Conservation (phyloP, 1,140 invertebrate genomes). For the Adelges cooleyi region DNA sequence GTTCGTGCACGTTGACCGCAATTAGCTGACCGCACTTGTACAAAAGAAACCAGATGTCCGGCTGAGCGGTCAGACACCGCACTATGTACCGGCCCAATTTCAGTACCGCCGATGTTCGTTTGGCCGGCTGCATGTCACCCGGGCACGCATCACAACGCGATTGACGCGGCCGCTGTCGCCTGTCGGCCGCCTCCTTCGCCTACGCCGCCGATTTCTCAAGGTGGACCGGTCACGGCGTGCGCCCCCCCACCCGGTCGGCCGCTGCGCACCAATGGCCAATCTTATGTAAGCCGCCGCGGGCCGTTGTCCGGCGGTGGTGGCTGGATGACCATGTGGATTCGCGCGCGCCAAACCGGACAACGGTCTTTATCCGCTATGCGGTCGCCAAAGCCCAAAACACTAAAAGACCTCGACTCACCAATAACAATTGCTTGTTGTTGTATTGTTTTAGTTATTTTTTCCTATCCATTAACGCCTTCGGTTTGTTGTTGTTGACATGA, state of each 20-base stretch:
- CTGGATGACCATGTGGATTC: too few relatives aligned
- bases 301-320: slow-evolving; percentile 33
- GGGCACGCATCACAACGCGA: slow-evolving; percentile 7
- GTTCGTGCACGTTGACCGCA: slow-evolving; percentile 29
- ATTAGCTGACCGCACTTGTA: slow-evolving; percentile 43
- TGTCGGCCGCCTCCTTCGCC: background rate
- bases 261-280: too few relatives aligned
- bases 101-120: slow-evolving; percentile 2
- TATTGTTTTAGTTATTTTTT: too few relatives aligned
- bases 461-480: too few relatives aligned
- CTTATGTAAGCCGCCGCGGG: background rate
- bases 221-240: background rate
- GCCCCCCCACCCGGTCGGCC: background rate
- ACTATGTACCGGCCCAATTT: slow-evolving; percentile 20
- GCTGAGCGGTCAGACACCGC: slow-evolving; percentile 19
- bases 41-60: slow-evolving; percentile 40
- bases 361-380: too few relatives aligned
- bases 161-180: background rate
- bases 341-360: too few relatives aligned
- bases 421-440: too few relatives aligned
- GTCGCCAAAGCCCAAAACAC: too few relatives aligned
- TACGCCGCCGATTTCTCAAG: slow-evolving; percentile 2
- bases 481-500: too few relatives aligned
- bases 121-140: slow-evolving; percentile 19
- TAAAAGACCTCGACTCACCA: too few relatives aligned